Conservation (phyloP, 2,888 invertebrate genomes). For the Leptopilina myrica region DNA sequence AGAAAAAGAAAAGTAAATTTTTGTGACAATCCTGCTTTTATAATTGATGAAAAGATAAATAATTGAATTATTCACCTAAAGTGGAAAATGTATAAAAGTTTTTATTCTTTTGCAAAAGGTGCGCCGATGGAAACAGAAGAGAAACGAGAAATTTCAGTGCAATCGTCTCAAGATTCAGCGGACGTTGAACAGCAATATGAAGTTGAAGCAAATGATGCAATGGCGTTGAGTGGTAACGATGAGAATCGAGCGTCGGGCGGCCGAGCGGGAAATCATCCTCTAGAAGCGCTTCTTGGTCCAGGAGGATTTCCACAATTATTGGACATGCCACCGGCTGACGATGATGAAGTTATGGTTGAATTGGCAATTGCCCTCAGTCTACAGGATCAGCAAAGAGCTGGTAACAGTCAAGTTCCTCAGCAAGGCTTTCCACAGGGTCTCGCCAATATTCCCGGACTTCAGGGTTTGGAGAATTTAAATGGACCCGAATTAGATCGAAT, state of each 20-base stretch:
- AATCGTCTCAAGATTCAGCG: constrained; percentile 75
- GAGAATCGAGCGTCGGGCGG: constrained; percentile 62
- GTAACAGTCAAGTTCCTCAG: constrained; percentile 79
- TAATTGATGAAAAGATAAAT: background rate
- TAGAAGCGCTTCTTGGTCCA: constrained; percentile 77
- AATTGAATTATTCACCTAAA: background rate
- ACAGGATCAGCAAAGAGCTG: constrained; percentile 86
- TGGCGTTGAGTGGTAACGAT: constrained; percentile 80
- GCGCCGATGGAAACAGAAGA: constrained; percentile 69
- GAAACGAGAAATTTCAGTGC: constrained; percentile 66
- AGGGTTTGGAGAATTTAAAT: constrained; percentile 77
- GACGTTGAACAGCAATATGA: constrained; percentile 80
- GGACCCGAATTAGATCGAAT: constrained; percentile 77
- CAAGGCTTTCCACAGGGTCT: constrained; percentile 74
- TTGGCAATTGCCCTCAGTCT: constrained; percentile 96
- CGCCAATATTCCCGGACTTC: constrained; percentile 72
- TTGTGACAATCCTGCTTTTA: no score
- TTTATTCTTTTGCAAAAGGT: constrained; percentile 51
- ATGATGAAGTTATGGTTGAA: constrained; percentile 98
- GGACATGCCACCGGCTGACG: constrained; percentile 95
- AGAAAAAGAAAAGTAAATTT: no score
- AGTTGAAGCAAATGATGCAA: constrained; percentile 81
- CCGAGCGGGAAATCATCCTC: constrained; percentile 68
- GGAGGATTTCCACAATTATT: constrained; percentile 87
- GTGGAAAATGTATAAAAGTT: background rate